These are phyloP conservation scores for Polypedilum vanderplanki DNA, from an alignment of 1,140 invertebrate genomes.

Conservation along the genomic window DNA sequence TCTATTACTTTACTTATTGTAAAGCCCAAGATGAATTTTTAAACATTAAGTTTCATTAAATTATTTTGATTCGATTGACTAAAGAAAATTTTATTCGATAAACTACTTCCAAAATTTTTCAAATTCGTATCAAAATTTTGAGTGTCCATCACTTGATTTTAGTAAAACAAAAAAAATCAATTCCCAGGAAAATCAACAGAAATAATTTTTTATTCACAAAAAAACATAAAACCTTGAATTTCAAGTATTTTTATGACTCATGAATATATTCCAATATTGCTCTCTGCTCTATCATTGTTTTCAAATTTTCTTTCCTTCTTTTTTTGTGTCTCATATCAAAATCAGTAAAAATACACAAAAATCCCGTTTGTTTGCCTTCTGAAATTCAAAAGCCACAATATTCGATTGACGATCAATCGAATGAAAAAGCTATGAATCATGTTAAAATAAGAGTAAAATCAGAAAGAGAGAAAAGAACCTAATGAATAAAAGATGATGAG, in stretches of 20 bases:
- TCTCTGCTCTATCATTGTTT: conserved; percentile 15
- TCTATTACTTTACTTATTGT: no score
- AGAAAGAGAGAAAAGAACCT: neutral
- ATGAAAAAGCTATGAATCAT: neutral
- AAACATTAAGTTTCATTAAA: no score
- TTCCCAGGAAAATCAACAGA: neutral
- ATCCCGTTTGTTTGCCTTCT: neutral
- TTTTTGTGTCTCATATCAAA: neutral
- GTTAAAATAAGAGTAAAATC: neutral
- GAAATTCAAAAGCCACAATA: neutral
- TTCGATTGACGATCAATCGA: neutral
- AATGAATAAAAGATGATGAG: conserved; percentile 14
- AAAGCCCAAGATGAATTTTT: no score
- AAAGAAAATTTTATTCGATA: no score
- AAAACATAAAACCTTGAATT: neutral
- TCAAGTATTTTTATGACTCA: conserved; percentile 21
- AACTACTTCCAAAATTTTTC: no score
- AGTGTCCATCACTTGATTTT: no score
- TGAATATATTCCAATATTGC: conserved; percentile 4
- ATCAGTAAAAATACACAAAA: neutral
- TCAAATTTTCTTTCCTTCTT: conserved; percentile 14
- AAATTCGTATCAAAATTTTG: no score
- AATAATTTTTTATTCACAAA: neutral
- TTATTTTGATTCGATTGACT: no score
- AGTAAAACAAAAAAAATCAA: neutral